Evolutionary conservation across 2,888 invertebrate genomes (phyloP), one percentile per base, ranked within the genome.

Genomic region (Lithophane semibrunnea): DNA sequence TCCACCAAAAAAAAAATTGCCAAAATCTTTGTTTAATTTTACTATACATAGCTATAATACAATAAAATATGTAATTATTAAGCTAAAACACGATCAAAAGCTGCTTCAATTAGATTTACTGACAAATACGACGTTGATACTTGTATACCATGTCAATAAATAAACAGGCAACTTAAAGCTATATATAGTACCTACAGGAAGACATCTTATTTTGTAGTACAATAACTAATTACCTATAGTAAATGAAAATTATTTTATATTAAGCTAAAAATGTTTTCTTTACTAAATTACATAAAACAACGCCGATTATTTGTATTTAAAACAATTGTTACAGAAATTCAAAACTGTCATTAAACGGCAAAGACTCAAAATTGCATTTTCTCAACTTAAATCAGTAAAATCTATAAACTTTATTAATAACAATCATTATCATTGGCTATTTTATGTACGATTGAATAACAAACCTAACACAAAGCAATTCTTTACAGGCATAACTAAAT

Each of bases 401-500:
- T 49, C n/a, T 18, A 47, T 21, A n/a, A 12, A 77, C 2, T 42
- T 66, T 52, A 52, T 77, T 77, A 66, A 68, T 78, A 78, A 60
- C 44, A n/a, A 52, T 47, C 52, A 60, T 52, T n/a, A 52, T 13
- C n/a, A 52, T 16, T 78, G 3, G 12, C 13, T 68, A 24, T 65
- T 49, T 73, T 56, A 66, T 54, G 10, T 75, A 18, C 37, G 72
- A 68, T 76, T 71, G 63, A 71, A 75, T 66, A 72, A 58, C 37
- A 54, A 73, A 75, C 47, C 2, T 60, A 64, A 74, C 60, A 84
- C 80, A 80, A 79, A 75, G 75, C 70, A 54, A 75, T 84, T 83
- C 75, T 75, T 84, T 83, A 84, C 69, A 80, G 70, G 73, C 80
- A 84, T 83, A 79, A 73, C 54, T 79, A 84, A 83, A 67, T 64